These are phyloP conservation scores for Meriones unguiculatus DNA, from an alignment of 2,113 vertebrate species.

Conservation along the genomic window DNA sequence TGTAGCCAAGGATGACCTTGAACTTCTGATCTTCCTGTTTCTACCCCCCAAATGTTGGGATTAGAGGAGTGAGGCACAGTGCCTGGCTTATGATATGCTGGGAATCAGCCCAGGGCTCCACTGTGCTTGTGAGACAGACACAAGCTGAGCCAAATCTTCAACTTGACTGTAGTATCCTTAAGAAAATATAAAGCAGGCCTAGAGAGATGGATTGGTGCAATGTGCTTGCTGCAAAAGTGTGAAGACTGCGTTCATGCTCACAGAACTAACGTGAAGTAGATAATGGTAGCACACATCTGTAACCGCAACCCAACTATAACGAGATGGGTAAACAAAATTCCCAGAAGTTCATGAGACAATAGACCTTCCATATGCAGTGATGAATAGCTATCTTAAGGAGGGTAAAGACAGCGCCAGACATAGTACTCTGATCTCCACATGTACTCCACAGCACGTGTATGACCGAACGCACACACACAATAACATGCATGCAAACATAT, in stretches of 20 bases:
- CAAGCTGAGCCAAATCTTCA: not conserved
- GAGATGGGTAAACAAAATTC: not conserved
- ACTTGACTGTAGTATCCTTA: not conserved
- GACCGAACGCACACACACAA: not conserved
- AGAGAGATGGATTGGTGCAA: not conserved
- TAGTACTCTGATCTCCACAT: not conserved
- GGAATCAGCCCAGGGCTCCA: not conserved
- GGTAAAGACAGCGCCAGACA: too few relatives aligned
- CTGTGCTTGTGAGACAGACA: not conserved
- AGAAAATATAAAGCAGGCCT: not conserved
- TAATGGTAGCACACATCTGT: not conserved
- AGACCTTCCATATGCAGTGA: not conserved
- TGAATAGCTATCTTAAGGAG: not conserved
- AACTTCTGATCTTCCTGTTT: not conserved
- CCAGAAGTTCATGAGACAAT: not conserved
- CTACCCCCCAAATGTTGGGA: not conserved
- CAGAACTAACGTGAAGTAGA: not conserved
- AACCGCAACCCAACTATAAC: too few relatives aligned
- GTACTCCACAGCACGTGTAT: too few relatives aligned
- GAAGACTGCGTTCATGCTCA: not conserved
- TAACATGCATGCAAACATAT: not conserved
- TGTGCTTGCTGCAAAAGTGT: not conserved
- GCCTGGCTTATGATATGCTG: not conserved
- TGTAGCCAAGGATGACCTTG: not conserved
- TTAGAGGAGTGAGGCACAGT: not conserved